Evolutionary conservation across 2,797 vertebrate genomes (phyloP).

Genomic region (Pipistrellus nathusii): DNA sequence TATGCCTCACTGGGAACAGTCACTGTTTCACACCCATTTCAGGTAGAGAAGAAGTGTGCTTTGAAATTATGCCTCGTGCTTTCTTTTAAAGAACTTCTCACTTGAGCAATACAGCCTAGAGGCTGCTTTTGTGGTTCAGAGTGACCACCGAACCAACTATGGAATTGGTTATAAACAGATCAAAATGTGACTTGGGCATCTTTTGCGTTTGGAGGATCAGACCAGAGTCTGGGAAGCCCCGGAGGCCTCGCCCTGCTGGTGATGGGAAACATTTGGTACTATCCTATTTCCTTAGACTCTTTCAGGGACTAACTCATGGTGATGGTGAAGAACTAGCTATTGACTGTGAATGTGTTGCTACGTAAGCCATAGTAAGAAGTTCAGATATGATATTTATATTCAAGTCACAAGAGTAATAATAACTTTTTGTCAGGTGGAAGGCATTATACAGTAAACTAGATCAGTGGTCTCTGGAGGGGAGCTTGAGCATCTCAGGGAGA

Average conservation of each 20-base stretch:
- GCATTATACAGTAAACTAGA: not conserved
- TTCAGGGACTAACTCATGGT: not conserved
- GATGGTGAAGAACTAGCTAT: not conserved
- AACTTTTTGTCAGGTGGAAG: not conserved
- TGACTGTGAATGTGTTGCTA: not conserved
- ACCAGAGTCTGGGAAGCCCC: not conserved
- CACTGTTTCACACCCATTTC: not conserved
- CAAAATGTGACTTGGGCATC: not conserved
- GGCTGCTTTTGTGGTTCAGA: not conserved
- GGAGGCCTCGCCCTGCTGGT: not conserved
- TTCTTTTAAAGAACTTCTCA: not conserved
- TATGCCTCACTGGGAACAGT: slow-evolving; percentile 34
- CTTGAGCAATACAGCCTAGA: not conserved
- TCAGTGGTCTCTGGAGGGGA: not conserved
- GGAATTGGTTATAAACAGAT: not conserved
- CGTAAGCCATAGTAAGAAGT: not conserved
- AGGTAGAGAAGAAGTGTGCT: not conserved
- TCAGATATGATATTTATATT: slow-evolving; percentile 39
- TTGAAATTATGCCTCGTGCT: not conserved
- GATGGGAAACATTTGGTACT: not conserved
- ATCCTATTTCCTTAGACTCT: not conserved
- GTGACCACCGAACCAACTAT: not conserved
- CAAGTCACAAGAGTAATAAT: not conserved
- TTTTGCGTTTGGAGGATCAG: not conserved
- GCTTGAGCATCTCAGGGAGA: not conserved